Evolutionary conservation across 2,797 vertebrate species (phyloP).

Genomic region (Sebastes itinus): DNA sequence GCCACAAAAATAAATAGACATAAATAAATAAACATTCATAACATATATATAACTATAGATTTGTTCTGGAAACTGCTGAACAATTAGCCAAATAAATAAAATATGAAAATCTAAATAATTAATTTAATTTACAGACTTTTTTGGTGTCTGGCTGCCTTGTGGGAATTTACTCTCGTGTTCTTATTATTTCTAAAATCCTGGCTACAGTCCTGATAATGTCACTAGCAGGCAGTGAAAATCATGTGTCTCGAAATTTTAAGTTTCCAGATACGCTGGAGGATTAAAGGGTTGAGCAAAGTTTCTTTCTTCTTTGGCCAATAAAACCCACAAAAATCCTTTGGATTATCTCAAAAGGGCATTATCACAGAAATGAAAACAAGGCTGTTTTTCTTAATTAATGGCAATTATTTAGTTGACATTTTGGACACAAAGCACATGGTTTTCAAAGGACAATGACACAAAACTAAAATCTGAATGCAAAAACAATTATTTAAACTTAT

Average conservation of each 20-base stretch:
- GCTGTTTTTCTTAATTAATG: neutral
- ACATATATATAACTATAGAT: neutral
- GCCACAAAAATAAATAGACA: neutral
- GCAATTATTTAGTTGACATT: neutral
- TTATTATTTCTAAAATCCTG: neutral
- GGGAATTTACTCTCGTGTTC: neutral
- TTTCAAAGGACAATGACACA: neutral
- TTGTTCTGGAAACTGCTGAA: neutral
- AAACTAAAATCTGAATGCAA: neutral
- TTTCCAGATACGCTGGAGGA: neutral
- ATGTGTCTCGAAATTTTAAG: neutral
- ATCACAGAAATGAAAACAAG: neutral
- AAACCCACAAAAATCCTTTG: slow-evolving; percentile 2
- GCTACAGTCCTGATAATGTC: neutral
- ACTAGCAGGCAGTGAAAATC: neutral
- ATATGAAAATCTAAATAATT: neutral
- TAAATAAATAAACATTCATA: neutral
- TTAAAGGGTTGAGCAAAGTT: neutral
- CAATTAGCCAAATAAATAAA: neutral
- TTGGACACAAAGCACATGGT: neutral
- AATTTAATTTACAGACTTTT: neutral
- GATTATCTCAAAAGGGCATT: neutral
- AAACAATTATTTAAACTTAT: neutral
- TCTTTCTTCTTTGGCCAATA: slow-evolving; percentile 3
- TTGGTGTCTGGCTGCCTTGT: neutral